A percentile compares a stretch with the other conserved stretches of the same genome.
phyloP scores from a whole-genome alignment of 2,113 vertebrate species.

The Shinisaurus crocodilurus region DNA sequence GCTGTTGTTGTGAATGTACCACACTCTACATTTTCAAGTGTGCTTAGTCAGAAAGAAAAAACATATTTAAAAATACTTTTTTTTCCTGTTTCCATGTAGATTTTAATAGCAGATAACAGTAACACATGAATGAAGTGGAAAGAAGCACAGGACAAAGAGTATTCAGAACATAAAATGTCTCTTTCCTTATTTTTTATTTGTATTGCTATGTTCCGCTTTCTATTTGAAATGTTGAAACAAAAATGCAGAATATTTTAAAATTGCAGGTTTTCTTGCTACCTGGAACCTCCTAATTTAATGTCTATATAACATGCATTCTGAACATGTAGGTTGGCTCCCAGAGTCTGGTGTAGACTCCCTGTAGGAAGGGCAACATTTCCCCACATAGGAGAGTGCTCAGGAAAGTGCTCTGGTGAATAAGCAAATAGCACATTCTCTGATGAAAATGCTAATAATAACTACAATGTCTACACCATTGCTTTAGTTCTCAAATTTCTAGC shows the following conservation, averaged over 20 bases:
- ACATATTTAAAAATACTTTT: neutral
- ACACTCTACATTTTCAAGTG: neutral
- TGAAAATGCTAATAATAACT: neutral
- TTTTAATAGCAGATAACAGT: slow-evolving; percentile 14
- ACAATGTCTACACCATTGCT: neutral
- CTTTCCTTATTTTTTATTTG: neutral
- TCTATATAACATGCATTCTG: neutral
- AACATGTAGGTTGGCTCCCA: neutral
- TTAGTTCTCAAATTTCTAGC: neutral
- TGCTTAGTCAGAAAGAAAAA: neutral
- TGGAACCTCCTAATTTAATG: neutral
- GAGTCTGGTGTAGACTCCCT: neutral
- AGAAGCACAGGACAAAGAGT: neutral
- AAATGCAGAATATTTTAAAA: neutral
- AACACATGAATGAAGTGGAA: neutral
- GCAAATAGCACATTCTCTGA: neutral
- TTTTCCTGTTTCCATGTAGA: neutral
- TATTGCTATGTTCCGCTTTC: neutral
- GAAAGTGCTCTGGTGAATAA: neutral
- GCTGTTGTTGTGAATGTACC: neutral
- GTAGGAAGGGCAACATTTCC: neutral
- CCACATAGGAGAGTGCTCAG: neutral
- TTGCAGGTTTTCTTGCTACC: neutral
- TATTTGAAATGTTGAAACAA: neutral
- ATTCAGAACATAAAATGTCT: slow-evolving; percentile 1